Percentiles rank a stretch among this genome's conserved stretches.
These are phyloP conservation scores for Amitus sp. DNA, from an alignment of 2,888 invertebrate genomes.

Conservation along the genomic window DNA sequence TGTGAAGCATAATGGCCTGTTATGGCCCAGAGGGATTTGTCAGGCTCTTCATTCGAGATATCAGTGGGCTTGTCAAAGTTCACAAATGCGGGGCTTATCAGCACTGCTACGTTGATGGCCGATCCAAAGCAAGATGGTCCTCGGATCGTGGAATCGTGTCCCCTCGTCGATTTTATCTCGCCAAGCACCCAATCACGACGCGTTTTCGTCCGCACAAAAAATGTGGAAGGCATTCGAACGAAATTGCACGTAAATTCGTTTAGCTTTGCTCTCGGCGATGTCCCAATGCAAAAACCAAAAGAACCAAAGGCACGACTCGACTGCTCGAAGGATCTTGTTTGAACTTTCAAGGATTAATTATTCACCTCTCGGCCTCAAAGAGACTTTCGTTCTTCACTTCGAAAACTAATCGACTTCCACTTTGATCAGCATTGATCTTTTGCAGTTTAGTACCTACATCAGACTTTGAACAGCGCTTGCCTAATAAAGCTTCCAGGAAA, in stretches of 20 bases:
- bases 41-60: conserved; percentile 26
- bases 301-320: too few relatives aligned
- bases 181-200: neutral
- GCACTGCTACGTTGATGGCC: conserved; percentile 8
- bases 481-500: too few relatives aligned
- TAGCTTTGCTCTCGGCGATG: too few relatives aligned
- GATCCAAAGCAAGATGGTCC: neutral
- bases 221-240: too few relatives aligned
- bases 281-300: too few relatives aligned
- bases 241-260: too few relatives aligned
- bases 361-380: conserved; percentile 1
- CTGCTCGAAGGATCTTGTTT: neutral
- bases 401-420: conserved; percentile 6
- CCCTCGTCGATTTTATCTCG: neutral
- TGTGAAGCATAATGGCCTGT: conserved; percentile 13
- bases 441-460: neutral
- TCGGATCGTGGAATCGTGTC: neutral
- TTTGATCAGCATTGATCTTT: conserved; percentile 6
- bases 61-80: conserved; percentile 34
- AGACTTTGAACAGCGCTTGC: too few relatives aligned
- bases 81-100: conserved; percentile 32
- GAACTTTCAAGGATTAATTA: conserved; percentile 10
- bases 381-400: conserved; percentile 4
- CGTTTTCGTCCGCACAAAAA: too few relatives aligned
- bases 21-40: conserved; percentile 22